Conservation (phyloP, 1,140 invertebrate genomes). For the Sesamia nonagrioides region DNA sequence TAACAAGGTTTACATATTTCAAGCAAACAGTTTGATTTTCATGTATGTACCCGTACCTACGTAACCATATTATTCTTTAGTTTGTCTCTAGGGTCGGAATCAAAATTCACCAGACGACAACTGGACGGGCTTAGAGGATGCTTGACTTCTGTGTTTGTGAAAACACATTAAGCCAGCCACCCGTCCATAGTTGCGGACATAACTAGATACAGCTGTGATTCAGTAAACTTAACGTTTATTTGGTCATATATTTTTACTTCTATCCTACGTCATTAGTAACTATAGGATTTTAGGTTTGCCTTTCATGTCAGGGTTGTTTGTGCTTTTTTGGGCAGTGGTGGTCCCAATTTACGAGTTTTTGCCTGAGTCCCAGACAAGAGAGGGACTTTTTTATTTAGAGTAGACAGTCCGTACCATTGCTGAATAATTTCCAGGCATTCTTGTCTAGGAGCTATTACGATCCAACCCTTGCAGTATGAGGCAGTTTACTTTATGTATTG, state of each 20-base stretch:
- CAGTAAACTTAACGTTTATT: slow-evolving; percentile 29
- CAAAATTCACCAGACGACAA: slow-evolving; percentile 39
- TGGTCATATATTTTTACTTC: slow-evolving; percentile 17
- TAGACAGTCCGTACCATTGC: too few species aligned
- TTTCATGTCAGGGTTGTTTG: not conserved
- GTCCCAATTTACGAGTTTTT: too few species aligned
- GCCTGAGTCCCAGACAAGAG: too few species aligned
- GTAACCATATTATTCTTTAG: slow-evolving; percentile 3
- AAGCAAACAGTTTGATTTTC: slow-evolving; percentile 4
- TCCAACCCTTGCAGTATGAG: too few species aligned
- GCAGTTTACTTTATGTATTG: too few species aligned
- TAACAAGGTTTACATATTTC: not conserved
- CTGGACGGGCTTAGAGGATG: slow-evolving; percentile 21
- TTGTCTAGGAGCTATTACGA: too few species aligned
- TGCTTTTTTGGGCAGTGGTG: not conserved
- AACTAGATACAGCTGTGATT: slow-evolving; percentile 29
- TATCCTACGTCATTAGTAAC: not conserved
- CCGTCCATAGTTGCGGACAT: slow-evolving; percentile 25
- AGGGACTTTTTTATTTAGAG: too few species aligned
- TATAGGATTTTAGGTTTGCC: not conserved
- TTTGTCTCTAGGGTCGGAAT: slow-evolving; percentile 22
- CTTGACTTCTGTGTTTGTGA: slow-evolving; percentile 26
- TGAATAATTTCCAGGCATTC: too few species aligned
- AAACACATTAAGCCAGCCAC: slow-evolving; percentile 29
- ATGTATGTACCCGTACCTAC: not conserved